Base-by-base conservation (phyloP, 2,888 invertebrate species). In the Drosophila tanythrix region DNA sequence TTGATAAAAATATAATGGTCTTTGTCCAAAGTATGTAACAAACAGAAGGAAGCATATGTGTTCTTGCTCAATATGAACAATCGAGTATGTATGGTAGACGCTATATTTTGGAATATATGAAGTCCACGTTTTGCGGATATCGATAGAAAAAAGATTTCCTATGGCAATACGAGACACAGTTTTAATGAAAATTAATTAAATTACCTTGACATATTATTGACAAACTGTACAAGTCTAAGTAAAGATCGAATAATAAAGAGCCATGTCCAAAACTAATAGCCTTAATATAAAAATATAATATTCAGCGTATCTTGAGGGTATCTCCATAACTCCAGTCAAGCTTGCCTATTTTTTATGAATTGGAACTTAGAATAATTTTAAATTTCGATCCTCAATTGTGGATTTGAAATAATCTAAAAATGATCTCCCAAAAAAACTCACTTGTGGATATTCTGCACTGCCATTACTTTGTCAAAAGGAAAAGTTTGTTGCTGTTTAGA, bases 131-230 rank as follows among this genome's bases (percentile, higher is more conserved):
- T 40, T 10, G 40, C 40, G n/a, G n/a, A n/a, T 10, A 10, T 40
- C 4, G 4, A n/a, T n/a, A 15, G 0, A 10, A 2, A n/a, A 40
- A n/a, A 10, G 0, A 40, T 40, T 11, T 40, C 10, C 4, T 1
- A n/a, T 5, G 2, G n/a, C 10, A 40, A 40, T 40, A 40, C 11
- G 10, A 5, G n/a, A 21, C 10, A n/a, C 10, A 11, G n/a, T 11
- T 2, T 40, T 40, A 35, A 13, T 13, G 4, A 35, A 35, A 35
- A 35, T 10, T 1, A 35, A 35, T 35, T 35, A 35, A 11, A 35
- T 35, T 35, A 35, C 1, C 10, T 35, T n/a, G 10, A 10, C 1
- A 10, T n/a, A 18, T 38, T 38, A 38, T 38, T 38, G 2, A 18
- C 18, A 7, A 38, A 38, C 18, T 38, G 18, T 18, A 21, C 5